Base-by-base conservation (phyloP, 2,797 vertebrate species). In the Myotis daubentonii region DNA sequence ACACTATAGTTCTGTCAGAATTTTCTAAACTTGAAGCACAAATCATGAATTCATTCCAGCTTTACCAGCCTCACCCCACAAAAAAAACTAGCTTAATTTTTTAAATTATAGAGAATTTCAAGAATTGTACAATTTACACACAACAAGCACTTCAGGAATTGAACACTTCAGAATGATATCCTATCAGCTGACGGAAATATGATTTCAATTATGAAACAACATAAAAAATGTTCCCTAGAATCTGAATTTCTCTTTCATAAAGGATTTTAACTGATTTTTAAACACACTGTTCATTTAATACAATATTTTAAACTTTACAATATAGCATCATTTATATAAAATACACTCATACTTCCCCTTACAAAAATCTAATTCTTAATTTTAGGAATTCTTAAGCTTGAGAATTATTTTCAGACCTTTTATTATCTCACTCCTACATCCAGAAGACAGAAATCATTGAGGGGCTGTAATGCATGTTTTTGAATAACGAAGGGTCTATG, bases 201-300 rank as follows among this genome's bases (percentile, higher is more conserved):
- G 3, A 93, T 92, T 94, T 91, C 33, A 86, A 81, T 33, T 74
- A 96, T 30, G 36, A 87, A 90, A 74, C 12, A 94, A 96, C 82
- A 90, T 93, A 94, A 93, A 62, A 70, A 57, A 20, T 70, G 16
- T 81, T 82, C 90, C 36, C 55, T 86, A 72, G 33, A 79, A 89
- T 92, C 66, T 87, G 28, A 84, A 76, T 93, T 80, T 89, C 38
- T 91, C 55, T 89, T 89, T 84, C 65, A 90, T 20, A 51, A 28
- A 70, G 8, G 72, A 78, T 22, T 85, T 75, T 84, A 89, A 66
- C 57, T 82, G 12, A 53, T 60, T 94, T 84, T 94, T 6, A 95
- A 85, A 78, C 28, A 5, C 62, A 44, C 2, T 85, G 9, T 16
- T 87, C 15, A 81, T 57, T 81, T 51, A 94, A 89, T 57, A 51